Base-by-base conservation (phyloP, 2,888 invertebrate genomes). In the Noctua janthe region DNA sequence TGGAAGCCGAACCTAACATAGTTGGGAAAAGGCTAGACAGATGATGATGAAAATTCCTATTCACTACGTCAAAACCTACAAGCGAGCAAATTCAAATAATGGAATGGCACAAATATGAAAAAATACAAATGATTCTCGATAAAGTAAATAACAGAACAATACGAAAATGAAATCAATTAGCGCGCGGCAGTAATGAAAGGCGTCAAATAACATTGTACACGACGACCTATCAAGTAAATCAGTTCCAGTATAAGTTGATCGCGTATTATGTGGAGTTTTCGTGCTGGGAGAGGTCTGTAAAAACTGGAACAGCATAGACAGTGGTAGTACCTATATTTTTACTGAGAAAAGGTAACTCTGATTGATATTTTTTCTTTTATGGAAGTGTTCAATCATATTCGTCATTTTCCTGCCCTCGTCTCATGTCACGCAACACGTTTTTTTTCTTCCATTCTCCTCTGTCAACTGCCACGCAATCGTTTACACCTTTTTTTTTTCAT, bases 91-190 rank as follows among this genome's bases (percentile, higher is more conserved):
- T 39, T 39, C 10, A 43, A 80, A 66, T 39, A 80, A 81, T 51
- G 29, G 10, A 56, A 35, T n/a, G 13, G 51, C 35, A 49, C 23
- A 79, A 71, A 80, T n/a, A 43, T 35, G 5, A 29, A 66, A 23
- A 81, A 67, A 43, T n/a, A 59, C 20, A 67, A 74, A 20, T 17
- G 59, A 69, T 35, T 74, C n/a, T 39, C 13, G n/a, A 39, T 54
- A n/a, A 17, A 15, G 51, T 59, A 74, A 81, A 81, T 67, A 80
- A 69, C n/a, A 35, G 43, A 80, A 81, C 59, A 74, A 81, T 81
- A 20, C 15, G n/a, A 74, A 47, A 69, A 82, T 1, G 43, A 74
- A 62, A 74, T 70, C 69, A 70, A 82, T 74, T 67, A 80, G 29
- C 51, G 43, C 29, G 56, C 20, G 5, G 15, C 39, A 43, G 56